phyloP scores from a whole-genome alignment of 2,888 invertebrate genomes.

The Marronus borbonicus region DNA sequence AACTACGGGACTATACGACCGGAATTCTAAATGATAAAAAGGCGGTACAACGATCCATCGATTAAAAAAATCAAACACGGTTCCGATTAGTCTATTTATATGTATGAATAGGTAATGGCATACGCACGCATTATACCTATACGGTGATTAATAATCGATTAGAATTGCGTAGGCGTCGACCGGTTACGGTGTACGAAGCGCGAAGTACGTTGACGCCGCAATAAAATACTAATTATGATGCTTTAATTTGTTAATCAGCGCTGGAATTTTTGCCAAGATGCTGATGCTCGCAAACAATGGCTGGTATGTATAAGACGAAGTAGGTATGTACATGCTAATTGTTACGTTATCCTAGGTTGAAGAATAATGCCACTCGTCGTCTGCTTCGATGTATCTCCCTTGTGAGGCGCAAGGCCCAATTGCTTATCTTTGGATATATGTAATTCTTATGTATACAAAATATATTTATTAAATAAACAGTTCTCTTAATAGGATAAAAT shows the following conservation, averaged over 20 bases:
- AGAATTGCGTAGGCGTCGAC: conserved; percentile 37
- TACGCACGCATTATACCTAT: conserved; percentile 10
- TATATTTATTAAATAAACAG: too few relatives aligned
- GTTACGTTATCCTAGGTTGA: too few relatives aligned
- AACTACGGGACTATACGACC: conserved; percentile 32
- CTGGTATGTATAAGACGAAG: too few relatives aligned
- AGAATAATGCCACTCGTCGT: too few relatives aligned
- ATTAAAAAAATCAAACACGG: conserved; percentile 32
- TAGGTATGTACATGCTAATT: too few relatives aligned
- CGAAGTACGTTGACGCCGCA: conserved; percentile 22
- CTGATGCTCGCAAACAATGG: too few relatives aligned
- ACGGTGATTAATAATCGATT: conserved; percentile 33
- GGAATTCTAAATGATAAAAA: conserved; percentile 36
- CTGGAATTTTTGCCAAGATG: conserved; percentile 2
- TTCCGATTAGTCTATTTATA: conserved; percentile 34
- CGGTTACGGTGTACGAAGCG: conserved; percentile 12
- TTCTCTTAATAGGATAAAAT: too few relatives aligned
- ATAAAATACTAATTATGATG: conserved; percentile 33
- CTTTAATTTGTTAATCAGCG: conserved; percentile 10
- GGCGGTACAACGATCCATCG: conserved; percentile 11
- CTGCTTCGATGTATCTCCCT: too few relatives aligned
- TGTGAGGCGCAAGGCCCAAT: too few relatives aligned
- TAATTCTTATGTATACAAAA: too few relatives aligned
- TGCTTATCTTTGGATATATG: too few relatives aligned
- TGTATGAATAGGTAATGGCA: conserved; percentile 14